Evolutionary conservation across 2,797 vertebrate species (phyloP), one percentile per base, ranked within the genome.

Genomic region (Nyctalus aviator): DNA sequence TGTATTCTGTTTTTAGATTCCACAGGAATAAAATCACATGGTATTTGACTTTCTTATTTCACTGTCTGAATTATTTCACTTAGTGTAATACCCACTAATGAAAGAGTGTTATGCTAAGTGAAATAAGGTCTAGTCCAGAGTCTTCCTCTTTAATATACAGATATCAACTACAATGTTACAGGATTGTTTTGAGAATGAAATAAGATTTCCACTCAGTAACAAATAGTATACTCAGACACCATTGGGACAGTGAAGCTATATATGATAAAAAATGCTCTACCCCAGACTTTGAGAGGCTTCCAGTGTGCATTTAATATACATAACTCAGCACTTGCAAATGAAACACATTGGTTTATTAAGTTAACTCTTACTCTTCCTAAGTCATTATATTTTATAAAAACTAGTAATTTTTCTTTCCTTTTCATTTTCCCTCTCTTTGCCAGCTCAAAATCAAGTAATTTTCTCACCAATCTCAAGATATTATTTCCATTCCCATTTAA

Each of bases 321-420:
- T n/a, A 73, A 2, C 10, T 30, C 15, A 37, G 9, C 0, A 0
- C 4, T 35, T 1, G 18, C 15, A 44, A 21, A 21, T 23, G 8
- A 35, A 59, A 14, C 6, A 55, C 21, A 15, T 14, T 23, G 6
- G 9, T 32, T 50, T 85, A 32, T 73, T 53, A 44, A 27, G 35
- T 57, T 83, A 18, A 23, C 2, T 59, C 72, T 13, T 44, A n/a
- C 18, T 88, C 1, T 10, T 77, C 37, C 20, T 83, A 37, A 64
- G 18, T 18, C 17, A 77, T 72, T 53, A 46, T 21, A 25, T n/a
- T 12, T 27, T 11, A n/a, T 25, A 6, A 35, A 37, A 6, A 15
- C 4, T 32, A 27, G 14, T 32, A 57, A 20, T 21, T 79, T 78
- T 50, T 48, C 13, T 12, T 71, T 5, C 4, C 2, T 3, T 48